Base-by-base conservation (phyloP, 2,888 invertebrate species). In the Lysandra bellargus region DNA sequence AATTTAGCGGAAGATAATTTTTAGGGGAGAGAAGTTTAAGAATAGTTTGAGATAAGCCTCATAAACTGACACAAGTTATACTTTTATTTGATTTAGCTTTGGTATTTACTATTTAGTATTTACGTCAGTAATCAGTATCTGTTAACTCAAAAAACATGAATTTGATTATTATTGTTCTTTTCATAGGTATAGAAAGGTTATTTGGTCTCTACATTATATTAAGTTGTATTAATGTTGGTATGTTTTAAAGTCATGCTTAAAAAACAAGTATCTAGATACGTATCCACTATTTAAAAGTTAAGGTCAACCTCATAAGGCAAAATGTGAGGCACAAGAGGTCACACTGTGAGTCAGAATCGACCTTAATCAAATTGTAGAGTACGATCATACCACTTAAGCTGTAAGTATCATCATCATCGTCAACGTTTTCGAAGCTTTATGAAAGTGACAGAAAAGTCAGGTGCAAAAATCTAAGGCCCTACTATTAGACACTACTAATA, bases 301-400 rank as follows among this genome's bases (percentile, higher is more conserved):
- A 69, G 69, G 69, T 1, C 33, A 17, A 69, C 1, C 33, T 17
- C 69, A 14, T 37, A 69, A 33, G 69, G 69, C 33, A 69, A 33
- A 69, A 5, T 33, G 69, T 69, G 33, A 69, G 33, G 4, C 17
- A 69, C 69, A 69, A 37, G 69, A 69, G 69, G 69, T 69, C 69
- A 69, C 33, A 5, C 14, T 14, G 14, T 69, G 69, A 69, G 33
- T 69, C 69, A 69, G n/a, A 61, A 4, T 17, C 30, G 33, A 69
- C 69, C 33, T 69, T 69, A 69, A 33, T 64, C 5, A 69, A 30
- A 37, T 37, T 69, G 33, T 33, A 33, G 69, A 37, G 69, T 37
- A 17, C 14, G 69, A 14, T 12, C 30, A 30, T 64, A 30, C 30
- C 9, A 64, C 23, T 2, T 57, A 37, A 23, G 23, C 23, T 23